Evolutionary conservation across 2,888 invertebrate species (phyloP).

Genomic region (Ceraclea dissimilis): DNA sequence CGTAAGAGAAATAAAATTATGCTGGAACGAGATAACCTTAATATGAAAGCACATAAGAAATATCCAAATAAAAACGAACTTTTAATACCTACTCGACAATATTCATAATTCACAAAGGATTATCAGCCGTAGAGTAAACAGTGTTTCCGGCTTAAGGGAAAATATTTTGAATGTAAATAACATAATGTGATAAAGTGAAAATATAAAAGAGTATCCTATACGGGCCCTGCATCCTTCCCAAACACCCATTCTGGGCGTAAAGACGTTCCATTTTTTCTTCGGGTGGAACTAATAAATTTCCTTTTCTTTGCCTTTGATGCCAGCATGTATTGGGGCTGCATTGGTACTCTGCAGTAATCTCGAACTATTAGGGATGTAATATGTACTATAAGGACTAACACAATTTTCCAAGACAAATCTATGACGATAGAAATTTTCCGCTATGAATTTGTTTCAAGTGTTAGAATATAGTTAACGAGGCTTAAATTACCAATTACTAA

Average conservation of each 20-base stretch:
- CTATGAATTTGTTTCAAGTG: neutral
- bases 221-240: neutral
- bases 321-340: neutral
- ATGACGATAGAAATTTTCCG: neutral
- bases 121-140: neutral
- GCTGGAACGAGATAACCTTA: too few relatives aligned
- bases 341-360: neutral
- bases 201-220: neutral
- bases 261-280: neutral
- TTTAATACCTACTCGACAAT: too few relatives aligned
- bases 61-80: too few relatives aligned
- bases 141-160: neutral
- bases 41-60: too few relatives aligned
- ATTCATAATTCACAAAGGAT: too few relatives aligned
- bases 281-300: neutral
- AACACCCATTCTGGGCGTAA: neutral
- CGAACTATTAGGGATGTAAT: neutral
- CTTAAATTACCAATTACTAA: too few relatives aligned
- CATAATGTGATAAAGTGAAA: conserved; percentile 1
- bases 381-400: neutral
- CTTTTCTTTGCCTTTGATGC: neutral
- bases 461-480: too few relatives aligned
- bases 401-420: conserved; percentile 1
- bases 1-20: too few relatives aligned
- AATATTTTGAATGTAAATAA: neutral